phyloP scores from a whole-genome alignment of 2,113 vertebrate genomes.

The Aepyceros melampus region DNA sequence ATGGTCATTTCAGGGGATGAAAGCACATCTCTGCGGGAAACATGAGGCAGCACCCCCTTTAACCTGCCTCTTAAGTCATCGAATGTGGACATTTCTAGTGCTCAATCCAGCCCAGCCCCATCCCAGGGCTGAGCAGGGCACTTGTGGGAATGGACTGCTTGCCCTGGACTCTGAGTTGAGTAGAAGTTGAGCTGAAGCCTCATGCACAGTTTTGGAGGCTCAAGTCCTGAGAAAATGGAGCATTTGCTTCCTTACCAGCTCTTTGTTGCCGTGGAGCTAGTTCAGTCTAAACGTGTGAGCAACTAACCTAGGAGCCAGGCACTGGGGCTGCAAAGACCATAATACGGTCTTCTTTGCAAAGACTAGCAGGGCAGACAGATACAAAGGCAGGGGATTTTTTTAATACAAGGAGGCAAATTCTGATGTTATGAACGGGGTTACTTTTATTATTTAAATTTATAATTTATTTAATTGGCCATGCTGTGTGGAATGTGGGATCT shows the following conservation, averaged over 20 bases:
- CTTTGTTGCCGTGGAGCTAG: neutral
- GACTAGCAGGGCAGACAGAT: neutral
- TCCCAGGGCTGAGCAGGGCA: neutral
- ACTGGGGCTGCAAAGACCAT: neutral
- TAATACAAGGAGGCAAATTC: neutral
- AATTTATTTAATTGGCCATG: neutral
- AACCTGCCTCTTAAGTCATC: neutral
- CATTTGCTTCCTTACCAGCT: neutral
- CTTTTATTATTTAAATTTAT: neutral
- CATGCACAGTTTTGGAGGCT: neutral
- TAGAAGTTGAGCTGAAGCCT: neutral
- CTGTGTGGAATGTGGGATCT: neutral
- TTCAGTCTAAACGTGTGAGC: neutral
- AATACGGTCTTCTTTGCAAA: neutral
- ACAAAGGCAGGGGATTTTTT: neutral
- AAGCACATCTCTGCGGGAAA: constrained; percentile 23
- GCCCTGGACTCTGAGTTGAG: neutral
- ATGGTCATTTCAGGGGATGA: constrained; percentile 36
- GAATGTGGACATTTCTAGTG: neutral
- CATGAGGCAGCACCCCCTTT: neutral
- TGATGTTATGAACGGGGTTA: neutral
- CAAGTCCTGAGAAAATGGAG: neutral
- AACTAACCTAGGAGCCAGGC: neutral
- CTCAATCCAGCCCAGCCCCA: neutral
- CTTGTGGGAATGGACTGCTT: neutral